Percentiles rank a stretch among this genome's conserved stretches.
Evolutionary conservation across 2,113 vertebrate genomes (phyloP).

Genomic region (Pterocles burchelli): DNA sequence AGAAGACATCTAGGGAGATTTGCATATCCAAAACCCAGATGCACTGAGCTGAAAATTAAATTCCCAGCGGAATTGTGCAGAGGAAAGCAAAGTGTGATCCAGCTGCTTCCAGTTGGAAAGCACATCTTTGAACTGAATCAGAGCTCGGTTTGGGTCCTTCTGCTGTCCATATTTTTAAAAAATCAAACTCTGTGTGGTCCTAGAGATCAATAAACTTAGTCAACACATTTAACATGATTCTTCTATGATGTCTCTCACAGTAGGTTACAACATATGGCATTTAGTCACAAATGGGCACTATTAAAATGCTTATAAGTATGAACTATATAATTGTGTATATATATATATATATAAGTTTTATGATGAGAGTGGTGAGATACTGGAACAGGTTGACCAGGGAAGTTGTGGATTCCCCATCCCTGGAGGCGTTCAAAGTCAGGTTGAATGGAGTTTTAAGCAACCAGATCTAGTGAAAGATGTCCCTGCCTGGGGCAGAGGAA

Average conservation of each 20-base stretch:
- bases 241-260: not conserved
- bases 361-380: not conserved
- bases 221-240: not conserved
- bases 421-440: not conserved
- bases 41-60: not conserved
- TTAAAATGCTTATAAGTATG: not conserved
- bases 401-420: not conserved
- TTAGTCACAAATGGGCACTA: not conserved
- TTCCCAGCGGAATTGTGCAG: not conserved
- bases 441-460: not conserved
- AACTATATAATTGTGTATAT: not conserved
- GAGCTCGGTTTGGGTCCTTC: not conserved
- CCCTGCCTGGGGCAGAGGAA: rapidly evolving
- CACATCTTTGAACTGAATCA: not conserved
- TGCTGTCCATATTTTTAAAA: not conserved
- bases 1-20: not conserved
- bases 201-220: not conserved
- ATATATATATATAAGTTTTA: not conserved
- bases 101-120: not conserved
- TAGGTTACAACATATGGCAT: not conserved
- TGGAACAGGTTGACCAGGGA: not conserved
- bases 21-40: not conserved
- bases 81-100: not conserved
- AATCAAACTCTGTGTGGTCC: not conserved
- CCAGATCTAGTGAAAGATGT: not conserved